phyloP scores from a whole-genome alignment of 2,797 vertebrate genomes.

The Syngnathus rostellatus region DNA sequence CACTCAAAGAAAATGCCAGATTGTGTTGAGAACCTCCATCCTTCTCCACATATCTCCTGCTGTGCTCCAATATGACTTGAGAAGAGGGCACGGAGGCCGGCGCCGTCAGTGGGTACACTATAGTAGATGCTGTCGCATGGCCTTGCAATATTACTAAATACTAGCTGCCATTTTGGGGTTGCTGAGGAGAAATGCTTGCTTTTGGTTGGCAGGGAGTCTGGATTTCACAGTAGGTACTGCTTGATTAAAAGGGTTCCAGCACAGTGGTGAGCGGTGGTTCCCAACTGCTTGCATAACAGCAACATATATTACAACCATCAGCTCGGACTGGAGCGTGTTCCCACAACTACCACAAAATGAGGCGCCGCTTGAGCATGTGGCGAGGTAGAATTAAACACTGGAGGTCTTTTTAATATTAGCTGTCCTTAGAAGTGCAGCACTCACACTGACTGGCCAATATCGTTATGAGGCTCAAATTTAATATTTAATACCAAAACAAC shows the following conservation, averaged over 20 bases:
- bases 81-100: constrained; percentile 51
- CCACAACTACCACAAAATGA: constrained; percentile 57
- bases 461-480: background rate
- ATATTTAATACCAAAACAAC: background rate
- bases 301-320: constrained; percentile 60
- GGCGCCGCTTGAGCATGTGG: constrained; percentile 40
- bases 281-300: constrained; percentile 51
- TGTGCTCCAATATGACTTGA: constrained; percentile 72
- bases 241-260: constrained; percentile 71
- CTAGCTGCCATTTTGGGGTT: constrained; percentile 65
- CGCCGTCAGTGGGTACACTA: constrained; percentile 61
- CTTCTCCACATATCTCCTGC: constrained; percentile 45
- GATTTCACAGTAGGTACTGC: constrained; percentile 53
- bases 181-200: constrained; percentile 70
- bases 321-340: constrained; percentile 42
- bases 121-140: constrained; percentile 49
- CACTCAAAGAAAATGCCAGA: constrained; percentile 63
- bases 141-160: constrained; percentile 70
- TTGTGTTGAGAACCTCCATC: constrained; percentile 52
- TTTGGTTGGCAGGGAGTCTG: constrained; percentile 54
- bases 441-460: background rate
- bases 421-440: constrained; percentile 21
- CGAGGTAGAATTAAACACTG: constrained; percentile 49
- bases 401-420: constrained; percentile 54
- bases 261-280: constrained; percentile 51